Evolutionary conservation across 2,888 invertebrate species (phyloP), one percentile per base, ranked within the genome.

Genomic region (Anoncus sp.): DNA sequence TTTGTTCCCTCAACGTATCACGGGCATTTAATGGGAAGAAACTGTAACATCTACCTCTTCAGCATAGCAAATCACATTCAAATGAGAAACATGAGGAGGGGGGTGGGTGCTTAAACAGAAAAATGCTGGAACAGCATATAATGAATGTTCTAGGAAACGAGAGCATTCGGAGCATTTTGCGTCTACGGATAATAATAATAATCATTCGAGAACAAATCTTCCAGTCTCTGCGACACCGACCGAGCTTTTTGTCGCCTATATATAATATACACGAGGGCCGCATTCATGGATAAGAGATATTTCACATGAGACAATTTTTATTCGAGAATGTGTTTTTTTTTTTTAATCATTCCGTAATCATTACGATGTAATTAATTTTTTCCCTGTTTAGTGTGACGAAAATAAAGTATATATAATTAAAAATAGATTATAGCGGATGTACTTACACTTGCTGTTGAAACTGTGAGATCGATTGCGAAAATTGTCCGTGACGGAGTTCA

Each of bases 131-230:
- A 63, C 72, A 80, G 38, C 20, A 65, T 75, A 82, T 79, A 83
- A 86, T 86, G 87, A 88, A 87, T 82, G 84, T 89, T 89, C 88
- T 86, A 80, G 83, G 89, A 89, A 89, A 83, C 81, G 80, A 80
- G 80, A 81, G 82, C 75, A 82, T 75, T 66, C 75, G 82, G 77
- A 72, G 75, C 72, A 67, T 75, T 75, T 71, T 70, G 70, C 70
- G 78, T 78, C 78, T 75, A 71, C 71, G 59, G 79, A 80, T 80
- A 85, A 87, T 87, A 86, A 89, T 89, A 87, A 89, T 89, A 89
- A 89, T 89, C 88, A 89, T 89, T 86, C 87, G 83, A 87, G n/a
- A n/a, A n/a, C n/a, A n/a, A n/a, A n/a, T n/a, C n/a, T n/a, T n/a
- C n/a, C n/a, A n/a, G n/a, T n/a, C n/a, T n/a, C n/a, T n/a, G n/a